Evolutionary conservation across 2,797 vertebrate genomes (phyloP), one percentile per base, ranked within the genome.

Genomic region (Antennarius maculatus): DNA sequence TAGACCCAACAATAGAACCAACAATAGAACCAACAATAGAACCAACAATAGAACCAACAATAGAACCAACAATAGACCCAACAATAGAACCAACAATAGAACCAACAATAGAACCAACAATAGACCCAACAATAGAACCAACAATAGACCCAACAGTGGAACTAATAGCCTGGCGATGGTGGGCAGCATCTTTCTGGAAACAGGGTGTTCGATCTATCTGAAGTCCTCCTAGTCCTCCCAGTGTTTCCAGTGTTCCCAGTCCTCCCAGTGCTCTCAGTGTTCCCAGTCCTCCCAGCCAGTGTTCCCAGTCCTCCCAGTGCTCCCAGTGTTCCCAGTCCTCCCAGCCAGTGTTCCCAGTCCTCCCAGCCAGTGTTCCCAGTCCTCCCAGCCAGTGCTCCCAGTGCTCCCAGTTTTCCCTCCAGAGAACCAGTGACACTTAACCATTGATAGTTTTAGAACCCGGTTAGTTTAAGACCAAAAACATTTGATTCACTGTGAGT

Each of bases 191-290:
- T 7, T 37, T 37, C 34, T 12, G 15, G 47, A 17, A 34, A 47
- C 37, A 51, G 65, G 54, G 16, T 66, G 41, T 11, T 23, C 37
- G 1, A 12, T 27, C 18, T 1, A 11, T 16, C 29, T 15, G 27
- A 70, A 31, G 29, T 7, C 18, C 73, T 66, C 63, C 51, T 9
- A 69, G 58, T 49, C 23, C 23, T 23, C 23, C 23, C 23, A 23
- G n/a, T n/a, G n/a, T n/a, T n/a, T n/a, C n/a, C n/a, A n/a, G 57
- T 23, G 23, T 23, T 23, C 23, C 23, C 23, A 1, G 23, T 23
- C 23, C 23, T 23, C 23, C 23, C 23, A 23, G 23, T n/a, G n/a
- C n/a, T n/a, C n/a, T 2, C 23, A 23, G 23, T 23, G 23, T 23
- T 23, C 23, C 23, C 23, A 23, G 23, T 23, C 23, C 23, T 23